These are phyloP conservation scores for Elymnias hypermnestra DNA, from an alignment of 1,140 invertebrate genomes.

Conservation along the genomic window DNA sequence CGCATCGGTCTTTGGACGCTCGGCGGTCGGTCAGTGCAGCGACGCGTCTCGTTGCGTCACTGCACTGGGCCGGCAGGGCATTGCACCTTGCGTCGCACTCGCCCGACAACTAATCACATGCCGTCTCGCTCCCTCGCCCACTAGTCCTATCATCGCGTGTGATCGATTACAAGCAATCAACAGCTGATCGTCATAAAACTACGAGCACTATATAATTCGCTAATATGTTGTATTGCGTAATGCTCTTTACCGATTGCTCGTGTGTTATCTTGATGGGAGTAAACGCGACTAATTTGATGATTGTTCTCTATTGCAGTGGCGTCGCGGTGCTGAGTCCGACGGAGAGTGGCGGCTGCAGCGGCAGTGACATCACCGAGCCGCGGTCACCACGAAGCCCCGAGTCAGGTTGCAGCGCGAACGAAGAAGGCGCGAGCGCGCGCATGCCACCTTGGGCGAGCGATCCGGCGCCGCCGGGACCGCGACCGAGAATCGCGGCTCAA, in stretches of 20 bases:
- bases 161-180: constrained; percentile 58
- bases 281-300: too few relatives aligned
- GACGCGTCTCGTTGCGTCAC: constrained; percentile 62
- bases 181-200: constrained; percentile 60
- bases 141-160: constrained; percentile 33
- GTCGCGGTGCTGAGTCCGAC: constrained; percentile 73
- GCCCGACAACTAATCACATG: constrained; percentile 20
- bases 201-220: constrained; percentile 17
- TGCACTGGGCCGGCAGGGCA: constrained; percentile 52
- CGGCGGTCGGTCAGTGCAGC: constrained; percentile 65
- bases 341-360: constrained; percentile 65
- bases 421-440: constrained; percentile 74
- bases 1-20: constrained; percentile 30
- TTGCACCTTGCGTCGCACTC: constrained; percentile 51
- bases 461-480: constrained; percentile 70
- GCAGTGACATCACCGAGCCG: constrained; percentile 81
- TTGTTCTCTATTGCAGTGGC: constrained; percentile 56
- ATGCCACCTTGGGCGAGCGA: constrained; percentile 69
- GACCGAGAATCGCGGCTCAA: constrained; percentile 52
- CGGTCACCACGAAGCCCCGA: constrained; percentile 86
- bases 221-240: too few relatives aligned
- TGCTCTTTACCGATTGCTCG: too few relatives aligned
- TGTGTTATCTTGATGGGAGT: too few relatives aligned
- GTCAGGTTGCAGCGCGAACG: constrained; percentile 67
- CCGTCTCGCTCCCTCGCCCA: constrained; percentile 34